Conservation (phyloP, 2,888 invertebrate genomes). For the Dasypolia templi region DNA sequence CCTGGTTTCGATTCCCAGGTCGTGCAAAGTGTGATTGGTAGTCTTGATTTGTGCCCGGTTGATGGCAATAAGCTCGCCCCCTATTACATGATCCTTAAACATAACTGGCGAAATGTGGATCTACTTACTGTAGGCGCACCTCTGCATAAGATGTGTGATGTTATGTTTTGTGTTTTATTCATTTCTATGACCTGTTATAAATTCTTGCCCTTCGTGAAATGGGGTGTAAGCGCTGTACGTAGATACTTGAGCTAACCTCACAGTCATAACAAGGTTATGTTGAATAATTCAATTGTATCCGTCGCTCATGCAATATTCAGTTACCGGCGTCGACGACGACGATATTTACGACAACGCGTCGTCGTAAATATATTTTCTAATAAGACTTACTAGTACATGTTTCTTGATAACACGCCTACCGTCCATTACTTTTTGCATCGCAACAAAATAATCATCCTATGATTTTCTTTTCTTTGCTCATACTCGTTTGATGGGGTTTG, state of each 20-base stretch:
- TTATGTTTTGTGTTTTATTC: neutral
- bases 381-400: slow-evolving; percentile 15
- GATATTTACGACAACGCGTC: too few relatives aligned
- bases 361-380: slow-evolving; percentile 33
- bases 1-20: too few relatives aligned
- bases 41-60: neutral
- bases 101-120: neutral
- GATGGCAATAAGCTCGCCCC: neutral
- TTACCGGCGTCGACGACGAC: slow-evolving; percentile 2
- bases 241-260: neutral
- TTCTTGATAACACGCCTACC: slow-evolving; percentile 29
- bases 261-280: neutral
- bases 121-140: neutral
- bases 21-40: neutral
- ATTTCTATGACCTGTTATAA: neutral
- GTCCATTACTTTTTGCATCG: neutral
- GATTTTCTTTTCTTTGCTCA: neutral
- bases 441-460: slow-evolving; percentile 11
- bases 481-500: neutral
- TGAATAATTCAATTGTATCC: slow-evolving; percentile 24
- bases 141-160: neutral
- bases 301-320: slow-evolving; percentile 14
- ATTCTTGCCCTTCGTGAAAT: neutral
- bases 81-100: neutral
- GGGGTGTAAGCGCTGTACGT: neutral